Evolutionary conservation across 2,113 vertebrate genomes (phyloP), one percentile per base, ranked within the genome.

Genomic region (Motacilla tschutschensis): DNA sequence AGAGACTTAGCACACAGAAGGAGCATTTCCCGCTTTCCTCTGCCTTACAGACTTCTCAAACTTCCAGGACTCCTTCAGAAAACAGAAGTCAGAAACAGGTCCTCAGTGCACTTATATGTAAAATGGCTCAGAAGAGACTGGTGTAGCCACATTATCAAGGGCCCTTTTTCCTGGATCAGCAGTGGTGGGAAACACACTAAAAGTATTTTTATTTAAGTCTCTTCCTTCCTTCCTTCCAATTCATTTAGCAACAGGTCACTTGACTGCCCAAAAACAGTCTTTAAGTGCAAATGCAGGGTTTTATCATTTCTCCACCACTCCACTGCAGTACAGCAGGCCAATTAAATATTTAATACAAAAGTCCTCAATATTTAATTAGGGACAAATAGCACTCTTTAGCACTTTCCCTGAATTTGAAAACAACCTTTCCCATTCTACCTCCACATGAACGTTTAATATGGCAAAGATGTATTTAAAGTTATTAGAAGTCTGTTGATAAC

Each of bases 321-420:
- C 6, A 66, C 12, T 83, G 87, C 72, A 91, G 67, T 92, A 92
- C 90, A 96, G 85, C 74, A 89, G 70, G 67, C 54, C 66, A 95
- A 96, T 96, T 94, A 97, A 97, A 95, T 96, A 97, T 97, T 97
- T 94, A 97, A 69, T 24, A 21, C 21, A 54, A 4, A 93, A 75
- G 58, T 69, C 40, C 91, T 97, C 93, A 95, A 97, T 96, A 96
- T 97, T 96, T 97, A 92, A 96, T 97, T 75, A 91, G 85, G 93
- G 91, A 93, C 84, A 95, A 94, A 95, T 75, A 91, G 90, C 75
- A 79, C 83, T 91, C 79, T 88, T 96, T 83, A 77, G 64, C 53
- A 88, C 74, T 84, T 77, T n/a, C 48, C 50, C 41, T 80, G 67
- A 47, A 74, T 90, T 91, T 80, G 91, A 94, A 93, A 94, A 73